Evolutionary conservation across 30 jellyfish, hydroid and myxozoan species (phyloP).

Genomic region (Aurelia aurita): DNA sequence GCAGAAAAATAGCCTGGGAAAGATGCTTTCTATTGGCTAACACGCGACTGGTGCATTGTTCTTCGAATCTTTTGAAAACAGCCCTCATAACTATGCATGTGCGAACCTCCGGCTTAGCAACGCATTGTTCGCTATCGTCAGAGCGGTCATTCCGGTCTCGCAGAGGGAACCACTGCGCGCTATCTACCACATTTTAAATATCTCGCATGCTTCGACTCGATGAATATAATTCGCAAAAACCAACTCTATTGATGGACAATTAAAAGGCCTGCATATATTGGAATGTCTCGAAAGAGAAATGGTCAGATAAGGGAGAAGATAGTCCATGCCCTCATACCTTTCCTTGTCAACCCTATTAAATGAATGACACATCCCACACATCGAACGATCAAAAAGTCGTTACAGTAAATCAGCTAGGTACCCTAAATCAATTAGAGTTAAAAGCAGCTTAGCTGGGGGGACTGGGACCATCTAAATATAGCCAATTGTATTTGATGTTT

Average conservation of each 20-base stretch:
- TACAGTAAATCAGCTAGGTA: too few species aligned
- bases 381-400: too few species aligned
- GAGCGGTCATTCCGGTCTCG: conserved; percentile 46
- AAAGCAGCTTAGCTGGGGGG: too few species aligned
- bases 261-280: conserved; percentile 30
- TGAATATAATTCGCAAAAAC: conserved; percentile 51
- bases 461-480: too few species aligned
- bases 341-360: neutral
- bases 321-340: neutral
- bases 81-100: conserved; percentile 22
- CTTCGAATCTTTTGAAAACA: neutral
- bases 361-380: too few species aligned
- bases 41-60: conserved; percentile 62
- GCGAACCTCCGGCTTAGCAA: conserved; percentile 62
- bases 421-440: too few species aligned
- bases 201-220: conserved; percentile 42
- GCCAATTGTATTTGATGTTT: too few species aligned
- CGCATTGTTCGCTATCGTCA: conserved; percentile 23
- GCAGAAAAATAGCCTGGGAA: conserved; percentile 39
- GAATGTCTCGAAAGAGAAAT: conserved; percentile 39
- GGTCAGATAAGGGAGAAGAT: conserved; percentile 6
- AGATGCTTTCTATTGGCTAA: conserved; percentile 57
- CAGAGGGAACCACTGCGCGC: conserved; percentile 12
- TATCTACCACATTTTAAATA: conserved; percentile 58
- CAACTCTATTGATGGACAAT: conserved; percentile 56